Evolutionary conservation across 2,888 invertebrate species (phyloP).

Genomic region (Andrena dorsata): DNA sequence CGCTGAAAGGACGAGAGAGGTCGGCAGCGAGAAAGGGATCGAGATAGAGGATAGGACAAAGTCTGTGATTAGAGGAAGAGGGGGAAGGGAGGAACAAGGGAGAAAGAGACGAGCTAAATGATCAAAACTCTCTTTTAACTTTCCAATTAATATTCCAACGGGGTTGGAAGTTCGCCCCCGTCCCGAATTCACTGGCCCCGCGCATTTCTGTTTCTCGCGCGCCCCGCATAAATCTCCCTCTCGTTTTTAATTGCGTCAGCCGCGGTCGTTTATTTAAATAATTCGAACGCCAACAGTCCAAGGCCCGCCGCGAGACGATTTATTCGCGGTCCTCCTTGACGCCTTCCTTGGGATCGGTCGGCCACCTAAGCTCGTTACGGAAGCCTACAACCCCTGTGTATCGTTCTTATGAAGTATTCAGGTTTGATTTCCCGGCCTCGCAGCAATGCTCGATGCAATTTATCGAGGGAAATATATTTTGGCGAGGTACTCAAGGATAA

Average conservation of each 20-base stretch:
- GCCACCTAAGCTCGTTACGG: slow-evolving; percentile 34
- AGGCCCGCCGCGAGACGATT: slow-evolving; percentile 50
- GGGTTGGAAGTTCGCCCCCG: slow-evolving; percentile 47
- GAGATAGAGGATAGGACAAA: slow-evolving; percentile 20
- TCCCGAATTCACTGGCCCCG: slow-evolving; percentile 33
- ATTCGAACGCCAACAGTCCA: slow-evolving; percentile 69
- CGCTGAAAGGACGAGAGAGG: background rate
- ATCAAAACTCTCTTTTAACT: slow-evolving; percentile 75
- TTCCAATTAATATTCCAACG: slow-evolving; percentile 79
- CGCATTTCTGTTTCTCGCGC: slow-evolving; percentile 54
- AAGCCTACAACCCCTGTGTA: slow-evolving; percentile 29
- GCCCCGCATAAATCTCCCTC: slow-evolving; percentile 75
- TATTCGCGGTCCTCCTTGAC: slow-evolving; percentile 20
- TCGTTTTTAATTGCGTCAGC: slow-evolving; percentile 79
- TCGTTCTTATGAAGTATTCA: slow-evolving; percentile 60
- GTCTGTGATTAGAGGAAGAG: slow-evolving; percentile 29
- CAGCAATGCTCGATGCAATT: slow-evolving; percentile 27
- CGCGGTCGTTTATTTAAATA: slow-evolving; percentile 79
- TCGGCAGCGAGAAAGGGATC: slow-evolving; percentile 3
- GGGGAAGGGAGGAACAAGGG: background rate
- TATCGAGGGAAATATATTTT: slow-evolving; percentile 29
- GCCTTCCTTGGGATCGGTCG: background rate
- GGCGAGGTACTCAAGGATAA: background rate
- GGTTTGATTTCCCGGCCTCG: slow-evolving; percentile 43
- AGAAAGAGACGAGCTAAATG: slow-evolving; percentile 47